Evolutionary conservation across 2,797 vertebrate species (phyloP), one percentile per base, ranked within the genome.

Genomic region (Chromobotia macracanthus): DNA sequence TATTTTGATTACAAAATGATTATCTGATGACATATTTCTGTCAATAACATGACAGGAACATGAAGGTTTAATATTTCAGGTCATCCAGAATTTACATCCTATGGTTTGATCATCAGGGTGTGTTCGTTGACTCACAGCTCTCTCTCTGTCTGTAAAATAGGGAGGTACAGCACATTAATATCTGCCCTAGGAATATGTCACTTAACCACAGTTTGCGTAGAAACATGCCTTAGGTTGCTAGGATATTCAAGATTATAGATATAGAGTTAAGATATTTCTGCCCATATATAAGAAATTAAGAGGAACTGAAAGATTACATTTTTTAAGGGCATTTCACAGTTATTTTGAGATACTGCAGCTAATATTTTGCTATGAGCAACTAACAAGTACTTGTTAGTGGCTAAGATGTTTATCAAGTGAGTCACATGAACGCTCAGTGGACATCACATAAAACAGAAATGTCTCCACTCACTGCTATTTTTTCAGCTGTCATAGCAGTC

Each of bases 401-500:
- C 31, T 69, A 44, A 44, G 2, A 44, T 10, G 44, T 78, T 77
- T 70, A 70, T 19, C 13, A 50, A 70, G 51, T 71, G 56, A 78
- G 56, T 78, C 46, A 78, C 41, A 44, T 11, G 10, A 9, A 10
- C 41, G 41, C 41, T 44, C 8, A 11, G 41, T 11, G 41, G 41
- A 44, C 18, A 28, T 35, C n/a, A 11, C 23, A 15, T 16, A 12
- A 55, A 69, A 31, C 12, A 69, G 51, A 23, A 31, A 50, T 77
- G 12, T 72, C 61, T 66, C 58, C 28, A 75, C 53, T 77, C 53
- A 44, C 63, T 21, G 9, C 16, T 81, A 64, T 77, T 74, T 61
- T 66, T 73, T 61, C 80, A 75, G 76, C 76, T 75, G 70, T 44
- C 51, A 77, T 73, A 69, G 69, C 44, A 77, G 25, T 15, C 13